Base-by-base conservation (phyloP, 2,113 vertebrate genomes). In the Chaetops frenatus region DNA sequence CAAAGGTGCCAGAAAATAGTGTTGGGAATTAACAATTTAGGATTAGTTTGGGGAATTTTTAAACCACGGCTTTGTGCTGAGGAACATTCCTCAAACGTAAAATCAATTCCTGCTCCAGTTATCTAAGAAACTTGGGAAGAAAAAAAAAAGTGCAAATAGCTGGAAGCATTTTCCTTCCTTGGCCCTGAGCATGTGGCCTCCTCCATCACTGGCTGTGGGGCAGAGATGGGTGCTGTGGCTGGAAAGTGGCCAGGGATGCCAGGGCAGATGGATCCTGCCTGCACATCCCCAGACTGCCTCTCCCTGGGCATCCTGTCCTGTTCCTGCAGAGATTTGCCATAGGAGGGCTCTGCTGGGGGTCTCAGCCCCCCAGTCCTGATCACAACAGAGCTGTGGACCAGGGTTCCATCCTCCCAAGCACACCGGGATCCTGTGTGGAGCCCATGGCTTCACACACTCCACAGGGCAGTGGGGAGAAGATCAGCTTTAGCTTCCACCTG, bases 321-420 rank as follows among this genome's bases (percentile, higher is more conserved):
- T 45, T 50, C 35, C 91, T 17, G 7, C 60, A 67, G 40, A 47
- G 28, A 45, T 50, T 29, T 47, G 23, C 54, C 4, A 1, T 8
- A 24, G 33, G 23, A 66, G 33, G 48, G 28, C 47, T 79, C 47
- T 61, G 19, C 85, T 40, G 0, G 0, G 36, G 42, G 29, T 51
- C 18, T 51, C 61, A 51, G 36, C 12, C 11, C 15, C 11, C 8
- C 7, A 6, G 9, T 3, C 4, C 62, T 25, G 11, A 20, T 20
- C 10, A 2, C 58, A 69, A 4, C 33, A 38, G 7, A 25, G 50
- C n/a, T 20, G 2, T 3, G n/a, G 54, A 60, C 9, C 22, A 4
- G 0, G 1, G 16, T 9, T 60, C n/a, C 31, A 17, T 48, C 27
- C 62, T 38, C n/a, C 57, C 4, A 1, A 11, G 58, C 0, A 0